A percentile compares a stretch with the other conserved stretches of the same genome.
These are phyloP conservation scores for Synanthedon myopaeformis DNA, from an alignment of 2,888 invertebrate genomes.

Conservation along the genomic window DNA sequence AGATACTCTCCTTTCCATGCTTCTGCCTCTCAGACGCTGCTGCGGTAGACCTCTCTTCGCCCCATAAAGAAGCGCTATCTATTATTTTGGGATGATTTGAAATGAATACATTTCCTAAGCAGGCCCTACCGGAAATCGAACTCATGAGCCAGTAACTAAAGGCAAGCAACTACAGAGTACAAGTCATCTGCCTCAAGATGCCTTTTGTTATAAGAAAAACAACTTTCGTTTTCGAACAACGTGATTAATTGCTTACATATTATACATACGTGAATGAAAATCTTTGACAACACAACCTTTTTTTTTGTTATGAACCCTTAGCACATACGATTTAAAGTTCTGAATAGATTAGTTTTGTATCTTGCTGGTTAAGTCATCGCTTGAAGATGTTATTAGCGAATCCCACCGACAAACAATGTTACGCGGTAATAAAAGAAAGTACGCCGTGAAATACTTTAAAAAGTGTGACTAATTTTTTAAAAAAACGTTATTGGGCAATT, in stretches of 20 bases:
- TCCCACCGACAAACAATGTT: not conserved
- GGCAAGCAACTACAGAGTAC: too few relatives aligned
- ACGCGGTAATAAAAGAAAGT: slow-evolving; percentile 1
- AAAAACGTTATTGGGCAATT: not conserved
- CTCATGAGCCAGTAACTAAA: too few relatives aligned
- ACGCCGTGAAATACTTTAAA: slow-evolving; percentile 7
- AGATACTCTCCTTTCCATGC: too few relatives aligned
- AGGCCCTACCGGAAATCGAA: too few relatives aligned
- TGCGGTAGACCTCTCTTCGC: too few relatives aligned
- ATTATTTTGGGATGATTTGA: too few relatives aligned
- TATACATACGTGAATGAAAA: slow-evolving; percentile 17
- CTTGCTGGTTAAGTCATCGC: not conserved
- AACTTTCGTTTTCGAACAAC: slow-evolving; percentile 37
- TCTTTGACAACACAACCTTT: slow-evolving; percentile 4
- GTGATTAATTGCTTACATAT: slow-evolving; percentile 33
- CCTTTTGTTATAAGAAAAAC: slow-evolving; percentile 3
- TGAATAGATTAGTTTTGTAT: not conserved
- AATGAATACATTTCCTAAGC: too few relatives aligned
- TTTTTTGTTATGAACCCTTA: too few relatives aligned
- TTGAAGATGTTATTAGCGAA: not conserved
- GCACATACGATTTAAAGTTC: too few relatives aligned
- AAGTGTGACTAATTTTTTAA: slow-evolving; percentile 16
- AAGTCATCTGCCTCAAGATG: too few relatives aligned
- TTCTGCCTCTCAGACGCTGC: too few relatives aligned
- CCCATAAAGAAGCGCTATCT: too few relatives aligned